Base-by-base conservation (phyloP, 2,888 invertebrate genomes). In the Orchestes rusci region DNA sequence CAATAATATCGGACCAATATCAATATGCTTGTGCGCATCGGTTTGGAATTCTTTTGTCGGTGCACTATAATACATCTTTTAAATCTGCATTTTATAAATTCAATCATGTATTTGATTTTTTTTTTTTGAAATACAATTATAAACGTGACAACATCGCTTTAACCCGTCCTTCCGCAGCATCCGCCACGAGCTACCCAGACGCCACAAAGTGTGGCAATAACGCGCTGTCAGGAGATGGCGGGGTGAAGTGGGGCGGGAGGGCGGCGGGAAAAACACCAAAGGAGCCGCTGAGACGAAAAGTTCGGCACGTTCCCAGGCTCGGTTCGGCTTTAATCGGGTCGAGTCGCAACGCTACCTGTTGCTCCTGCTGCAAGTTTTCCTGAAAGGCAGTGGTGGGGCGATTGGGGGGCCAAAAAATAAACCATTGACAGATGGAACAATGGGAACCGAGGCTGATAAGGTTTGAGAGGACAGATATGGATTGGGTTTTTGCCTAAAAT, bases 271-370 rank as follows among this genome's bases (percentile, higher is more conserved):
- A 45, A 42, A 40, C 35, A 45, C 48, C 44, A 46, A 38, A 31
- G 35, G 38, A 40, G 42, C 45, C 50, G 54, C 56, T 58, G 59
- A 57, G 56, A 59, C 51, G 56, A 54, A 54, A 53, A 52, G 51
- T 53, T 60, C 61, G 61, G 61, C 62, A 58, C 58, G 59, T 62
- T 62, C 60, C 60, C 60, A 61, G 56, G 58, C 56, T 52, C 54
- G 51, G 38, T 45, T 52, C 60, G 60, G 32, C 19, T 8, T 4
- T 17, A 36, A 20, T 56, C 56, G 56, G 38, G 39, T 39, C 44
- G 44, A 39, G 39, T 36, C n/a, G n/a, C n/a, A n/a, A n/a, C 35
- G 47, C 51, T 51, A 51, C 51, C 51, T 51, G 51, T 51, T 51
- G 46, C 32, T 5, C 23, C 7, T 23, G 23, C 10, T 10, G 23